Conservation (phyloP, 2,797 vertebrate species). For the Chelon labrosus region DNA sequence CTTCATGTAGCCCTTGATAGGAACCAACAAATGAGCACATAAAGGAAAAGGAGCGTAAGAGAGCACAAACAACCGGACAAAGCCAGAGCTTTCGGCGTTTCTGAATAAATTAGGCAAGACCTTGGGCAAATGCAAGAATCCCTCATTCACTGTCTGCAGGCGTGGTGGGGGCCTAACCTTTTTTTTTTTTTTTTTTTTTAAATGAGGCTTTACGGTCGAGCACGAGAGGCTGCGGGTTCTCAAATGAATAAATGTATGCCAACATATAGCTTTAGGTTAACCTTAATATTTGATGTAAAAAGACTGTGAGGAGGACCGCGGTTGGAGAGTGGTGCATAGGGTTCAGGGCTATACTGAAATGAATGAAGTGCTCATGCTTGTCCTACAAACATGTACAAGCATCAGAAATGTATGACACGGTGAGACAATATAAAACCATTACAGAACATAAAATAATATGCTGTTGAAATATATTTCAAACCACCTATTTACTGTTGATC, state of each 20-base stretch:
- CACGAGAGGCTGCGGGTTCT: constrained; percentile 9
- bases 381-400: constrained; percentile 14
- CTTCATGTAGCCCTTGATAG: constrained; percentile 48
- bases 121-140: constrained; percentile 16
- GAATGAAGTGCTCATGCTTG: constrained; percentile 15
- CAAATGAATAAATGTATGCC: constrained; percentile 22
- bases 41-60: constrained; percentile 7
- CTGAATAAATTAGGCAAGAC: constrained; percentile 8
- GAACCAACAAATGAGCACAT: constrained; percentile 50
- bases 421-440: neutral
- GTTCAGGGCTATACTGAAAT: neutral
- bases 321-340: neutral
- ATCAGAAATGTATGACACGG: neutral
- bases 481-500: neutral
- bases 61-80: constrained; percentile 14
- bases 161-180: constrained; percentile 1
- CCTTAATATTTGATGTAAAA: constrained; percentile 48
- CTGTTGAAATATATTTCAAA: neutral
- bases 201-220: neutral
- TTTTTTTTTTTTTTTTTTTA: neutral
- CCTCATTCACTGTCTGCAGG: neutral
- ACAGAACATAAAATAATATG: constrained; percentile 1
- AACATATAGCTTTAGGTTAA: constrained; percentile 37
- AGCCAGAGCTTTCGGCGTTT: constrained; percentile 22
- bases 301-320: constrained; percentile 21